Conservation (phyloP, 30 jellyfish, hydroid and myxozoan species). For the Aurelia sp. region DNA sequence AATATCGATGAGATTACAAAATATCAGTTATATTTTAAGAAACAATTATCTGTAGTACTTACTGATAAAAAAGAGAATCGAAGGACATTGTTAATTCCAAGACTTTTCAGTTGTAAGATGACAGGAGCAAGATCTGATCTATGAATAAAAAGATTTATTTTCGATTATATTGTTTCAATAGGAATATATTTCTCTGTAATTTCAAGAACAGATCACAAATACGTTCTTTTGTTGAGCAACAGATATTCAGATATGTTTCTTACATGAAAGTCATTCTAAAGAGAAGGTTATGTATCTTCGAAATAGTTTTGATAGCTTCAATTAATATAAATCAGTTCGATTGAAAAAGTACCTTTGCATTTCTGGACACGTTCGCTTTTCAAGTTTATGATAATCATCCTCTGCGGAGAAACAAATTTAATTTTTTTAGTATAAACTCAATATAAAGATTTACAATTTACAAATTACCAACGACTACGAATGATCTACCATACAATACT, state of each 20-base stretch:
- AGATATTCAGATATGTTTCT: no score
- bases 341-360: constrained; percentile 77
- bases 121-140: constrained; percentile 92
- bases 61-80: constrained; percentile 88
- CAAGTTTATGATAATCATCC: constrained; percentile 65
- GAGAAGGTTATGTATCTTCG: no score
- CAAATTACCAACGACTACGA: no score
- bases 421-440: no score
- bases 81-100: constrained; percentile 90
- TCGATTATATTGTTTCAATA: no score
- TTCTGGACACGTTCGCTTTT: constrained; percentile 92
- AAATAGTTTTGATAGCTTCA: not conserved
- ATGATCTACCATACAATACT: no score
- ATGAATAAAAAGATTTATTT: not conserved
- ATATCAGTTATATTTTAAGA: not conserved
- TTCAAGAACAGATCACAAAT: no score
- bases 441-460: no score
- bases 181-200: no score
- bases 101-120: constrained; percentile 82
- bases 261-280: no score
- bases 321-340: not conserved
- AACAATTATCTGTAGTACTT: not conserved
- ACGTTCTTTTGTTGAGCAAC: no score
- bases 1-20: not conserved
- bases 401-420: constrained; percentile 38